Evolutionary conservation across 2,888 invertebrate genomes (phyloP).

Genomic region (Netelia virgata): DNA sequence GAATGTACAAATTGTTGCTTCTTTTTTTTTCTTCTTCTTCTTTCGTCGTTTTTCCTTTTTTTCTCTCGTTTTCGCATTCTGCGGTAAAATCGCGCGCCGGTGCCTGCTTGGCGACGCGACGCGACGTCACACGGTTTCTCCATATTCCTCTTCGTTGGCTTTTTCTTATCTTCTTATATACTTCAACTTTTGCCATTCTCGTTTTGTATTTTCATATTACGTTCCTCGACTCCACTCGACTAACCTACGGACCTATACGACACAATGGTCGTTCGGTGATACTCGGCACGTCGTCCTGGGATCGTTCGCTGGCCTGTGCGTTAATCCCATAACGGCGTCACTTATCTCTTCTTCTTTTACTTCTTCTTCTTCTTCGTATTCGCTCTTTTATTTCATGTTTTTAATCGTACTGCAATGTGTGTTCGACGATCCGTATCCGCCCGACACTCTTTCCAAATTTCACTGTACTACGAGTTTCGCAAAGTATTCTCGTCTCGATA

Average conservation of each 20-base stretch:
- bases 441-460: conserved; percentile 13
- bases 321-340: conserved; percentile 62
- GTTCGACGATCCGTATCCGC: conserved; percentile 19
- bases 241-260: conserved; percentile 57
- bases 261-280: conserved; percentile 50
- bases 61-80: conserved; percentile 18
- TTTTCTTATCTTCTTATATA: conserved; percentile 16
- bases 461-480: conserved; percentile 19
- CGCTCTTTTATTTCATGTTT: conserved; percentile 9
- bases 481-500: conserved; percentile 17
- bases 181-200: background rate
- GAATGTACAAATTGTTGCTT: conserved; percentile 91
- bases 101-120: background rate
- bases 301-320: conserved; percentile 75
- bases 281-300: conserved; percentile 49
- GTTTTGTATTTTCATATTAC: conserved; percentile 16
- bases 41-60: conserved; percentile 59
- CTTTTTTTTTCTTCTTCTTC: conserved; percentile 81
- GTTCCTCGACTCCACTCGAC: conserved; percentile 34
- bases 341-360: conserved; percentile 13
- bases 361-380: conserved; percentile 15
- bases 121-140: background rate
- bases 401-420: conserved; percentile 2
- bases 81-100: background rate
- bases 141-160: conserved; percentile 38